These are phyloP conservation scores for Tetranychus truncatus DNA, from an alignment of 2,888 invertebrate species.

Conservation along the genomic window DNA sequence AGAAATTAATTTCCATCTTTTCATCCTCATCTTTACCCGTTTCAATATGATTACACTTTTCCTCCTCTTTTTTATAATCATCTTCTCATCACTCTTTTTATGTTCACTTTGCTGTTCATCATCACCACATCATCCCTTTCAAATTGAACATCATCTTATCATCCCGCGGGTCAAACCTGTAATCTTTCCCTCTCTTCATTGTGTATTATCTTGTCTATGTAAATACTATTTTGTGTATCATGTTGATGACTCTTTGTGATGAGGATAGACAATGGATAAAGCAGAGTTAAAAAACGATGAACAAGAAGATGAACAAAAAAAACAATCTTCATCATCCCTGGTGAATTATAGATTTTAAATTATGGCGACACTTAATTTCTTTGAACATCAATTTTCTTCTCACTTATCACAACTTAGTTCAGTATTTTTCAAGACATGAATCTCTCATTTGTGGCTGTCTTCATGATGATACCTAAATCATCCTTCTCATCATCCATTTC, in stretches of 20 bases:
- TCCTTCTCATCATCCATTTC: background rate
- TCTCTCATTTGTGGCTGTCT: background rate
- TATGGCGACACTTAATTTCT: background rate
- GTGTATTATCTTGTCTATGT: background rate
- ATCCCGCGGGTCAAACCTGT: background rate
- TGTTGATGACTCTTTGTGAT: background rate
- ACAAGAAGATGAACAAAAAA: background rate
- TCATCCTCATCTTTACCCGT: background rate
- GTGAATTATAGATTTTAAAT: background rate
- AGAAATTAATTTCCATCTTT: background rate
- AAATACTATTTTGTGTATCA: background rate
- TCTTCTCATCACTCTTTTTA: conserved; percentile 2
- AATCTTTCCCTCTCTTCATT: background rate
- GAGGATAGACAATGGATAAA: background rate
- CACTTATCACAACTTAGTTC: background rate
- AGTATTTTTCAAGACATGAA: background rate
- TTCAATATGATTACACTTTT: background rate
- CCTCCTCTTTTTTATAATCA: background rate
- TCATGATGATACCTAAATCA: conserved; percentile 1
- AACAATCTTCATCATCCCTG: background rate
- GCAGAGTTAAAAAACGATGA: background rate
- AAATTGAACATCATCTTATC: background rate
- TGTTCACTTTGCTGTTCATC: background rate
- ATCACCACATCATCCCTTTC: background rate
- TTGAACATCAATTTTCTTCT: background rate